Base-by-base conservation (phyloP, 2,797 vertebrate species). In the Antennarius maculatus region DNA sequence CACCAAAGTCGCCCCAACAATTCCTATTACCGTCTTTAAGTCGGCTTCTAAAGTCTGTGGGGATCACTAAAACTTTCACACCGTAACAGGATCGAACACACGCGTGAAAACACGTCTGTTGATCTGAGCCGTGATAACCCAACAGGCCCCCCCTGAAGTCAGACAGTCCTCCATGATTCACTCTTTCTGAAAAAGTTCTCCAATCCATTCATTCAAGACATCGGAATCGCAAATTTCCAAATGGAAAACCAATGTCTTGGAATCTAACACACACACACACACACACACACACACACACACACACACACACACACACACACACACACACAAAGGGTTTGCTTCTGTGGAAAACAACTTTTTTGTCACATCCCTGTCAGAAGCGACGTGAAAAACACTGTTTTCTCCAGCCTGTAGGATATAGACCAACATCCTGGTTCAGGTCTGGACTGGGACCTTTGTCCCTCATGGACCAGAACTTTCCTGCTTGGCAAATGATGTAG, bases 391-490 rank as follows among this genome's bases (percentile, higher is more conserved):
- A 43, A 59, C 16, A 13, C 29, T 43, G 23, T 74, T 72, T 71
- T 51, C 27, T 9, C 27, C 13, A 6, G 59, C 28, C 71, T 41
- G 4, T 5, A n/a, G 66, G 2, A 39, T 11, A 0, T 37, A 55
- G 6, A 39, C 16, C 41, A 63, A 71, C 80, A 71, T 85, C 77
- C 74, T 76, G 70, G 39, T 59, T 74, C 17, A 64, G 42, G 66
- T 73, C 60, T 69, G 70, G 42, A 17, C 45, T 28, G 3, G 6
- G 72, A 80, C 75, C 79, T 76, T 68, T 77, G 66, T 29, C 59
- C 39, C 46, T 61, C 34, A 17, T 16, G 54, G 52, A 3, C 39
- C 56, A 42, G 13, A 1, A 31, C 8, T 34, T 81, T 79, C 70
- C 63, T 67, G 37, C 58, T 54, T 27, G 17, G 71, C 37, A 78